A percentile compares a stretch with the other conserved stretches of the same genome.
Conservation (phyloP, 2,113 vertebrate genomes). For the Pycnonotus jocosus region DNA sequence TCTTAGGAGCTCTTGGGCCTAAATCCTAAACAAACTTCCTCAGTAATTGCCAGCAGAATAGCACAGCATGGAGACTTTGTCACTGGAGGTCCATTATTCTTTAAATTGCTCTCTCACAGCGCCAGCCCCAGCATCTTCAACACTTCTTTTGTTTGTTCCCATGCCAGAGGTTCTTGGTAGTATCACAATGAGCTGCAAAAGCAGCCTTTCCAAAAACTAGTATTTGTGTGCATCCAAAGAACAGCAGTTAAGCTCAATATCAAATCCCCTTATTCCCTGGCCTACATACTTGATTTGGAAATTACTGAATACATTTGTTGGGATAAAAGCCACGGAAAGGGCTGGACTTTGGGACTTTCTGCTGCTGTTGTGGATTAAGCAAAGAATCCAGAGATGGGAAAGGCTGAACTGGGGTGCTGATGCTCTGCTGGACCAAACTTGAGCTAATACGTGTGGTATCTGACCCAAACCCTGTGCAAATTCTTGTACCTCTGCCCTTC, state of each 20-base stretch:
- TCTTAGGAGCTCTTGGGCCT: constrained; percentile 59
- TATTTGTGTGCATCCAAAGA: not conserved
- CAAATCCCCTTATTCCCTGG: not conserved
- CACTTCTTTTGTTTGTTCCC: not conserved
- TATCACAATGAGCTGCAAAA: not conserved
- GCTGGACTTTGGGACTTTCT: not conserved
- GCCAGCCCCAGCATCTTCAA: not conserved
- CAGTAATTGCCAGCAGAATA: constrained; percentile 58
- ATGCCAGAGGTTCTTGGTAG: not conserved
- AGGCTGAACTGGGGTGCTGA: not conserved
- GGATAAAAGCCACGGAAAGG: not conserved
- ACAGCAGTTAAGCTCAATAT: not conserved
- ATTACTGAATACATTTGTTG: not conserved
- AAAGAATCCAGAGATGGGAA: not conserved
- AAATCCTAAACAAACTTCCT: constrained; percentile 71
- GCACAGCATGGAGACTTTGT: not conserved
- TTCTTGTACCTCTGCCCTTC: not conserved
- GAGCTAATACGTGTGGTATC: not conserved
- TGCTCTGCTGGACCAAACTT: not conserved
- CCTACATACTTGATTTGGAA: not conserved
- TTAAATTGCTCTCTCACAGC: not conserved
- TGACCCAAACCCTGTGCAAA: not conserved
- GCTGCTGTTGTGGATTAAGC: not conserved
- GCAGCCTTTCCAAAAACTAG: not conserved
- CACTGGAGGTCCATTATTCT: constrained; percentile 8